phyloP scores from a whole-genome alignment of 2,888 invertebrate species.

The Azorinus chamasolen region DNA sequence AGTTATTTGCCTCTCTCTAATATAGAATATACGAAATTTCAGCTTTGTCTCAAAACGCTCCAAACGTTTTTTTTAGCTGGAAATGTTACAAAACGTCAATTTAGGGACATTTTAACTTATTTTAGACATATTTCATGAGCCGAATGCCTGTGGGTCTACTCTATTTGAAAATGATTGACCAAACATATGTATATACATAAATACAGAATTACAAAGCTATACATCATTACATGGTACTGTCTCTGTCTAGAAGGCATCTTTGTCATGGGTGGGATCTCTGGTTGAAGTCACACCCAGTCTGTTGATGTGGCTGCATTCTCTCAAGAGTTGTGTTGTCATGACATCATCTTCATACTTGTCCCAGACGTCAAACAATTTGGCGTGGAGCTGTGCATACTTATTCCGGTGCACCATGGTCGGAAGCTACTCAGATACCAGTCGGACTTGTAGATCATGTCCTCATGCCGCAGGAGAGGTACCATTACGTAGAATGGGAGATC shows the following conservation, averaged over 20 bases:
- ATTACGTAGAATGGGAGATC: conserved; percentile 24
- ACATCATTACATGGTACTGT: no score
- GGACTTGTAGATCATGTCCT: conserved; percentile 14
- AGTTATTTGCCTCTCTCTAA: no score
- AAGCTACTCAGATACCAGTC: conserved; percentile 13
- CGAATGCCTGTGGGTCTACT: no score
- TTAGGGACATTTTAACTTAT: no score
- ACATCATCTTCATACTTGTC: conserved; percentile 23
- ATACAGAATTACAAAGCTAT: no score
- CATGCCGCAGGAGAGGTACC: conserved; percentile 6
- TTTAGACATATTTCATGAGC: no score
- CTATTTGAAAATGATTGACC: no score
- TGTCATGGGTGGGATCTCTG: neutral
- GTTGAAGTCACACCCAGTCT: neutral
- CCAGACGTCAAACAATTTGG: conserved; percentile 21
- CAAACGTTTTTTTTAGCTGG: no score
- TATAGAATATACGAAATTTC: no score
- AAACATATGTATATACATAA: no score
- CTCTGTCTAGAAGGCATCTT: neutral
- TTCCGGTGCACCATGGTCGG: conserved; percentile 18
- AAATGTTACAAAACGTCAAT: no score
- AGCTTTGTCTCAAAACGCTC: no score
- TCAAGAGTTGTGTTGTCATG: conserved; percentile 1
- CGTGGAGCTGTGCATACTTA: conserved; percentile 11
- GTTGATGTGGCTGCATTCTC: neutral